A percentile compares a stretch with the other conserved stretches of the same genome.
Conservation (phyloP, 2,888 invertebrate species). For the Chloroclysta siterata region DNA sequence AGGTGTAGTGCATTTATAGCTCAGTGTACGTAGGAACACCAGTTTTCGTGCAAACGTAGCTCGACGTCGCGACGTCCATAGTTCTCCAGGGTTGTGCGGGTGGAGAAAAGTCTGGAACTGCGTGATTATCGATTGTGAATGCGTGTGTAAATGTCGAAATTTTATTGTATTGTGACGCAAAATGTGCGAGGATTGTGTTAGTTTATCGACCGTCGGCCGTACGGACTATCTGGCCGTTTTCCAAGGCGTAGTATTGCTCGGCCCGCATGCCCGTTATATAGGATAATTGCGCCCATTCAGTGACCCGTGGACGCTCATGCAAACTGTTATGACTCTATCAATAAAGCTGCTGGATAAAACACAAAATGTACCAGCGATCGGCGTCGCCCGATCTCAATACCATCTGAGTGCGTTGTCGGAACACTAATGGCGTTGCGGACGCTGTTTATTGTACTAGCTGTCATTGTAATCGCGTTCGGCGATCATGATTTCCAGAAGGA, state of each 20-base stretch:
- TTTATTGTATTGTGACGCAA: slow-evolving; percentile 25
- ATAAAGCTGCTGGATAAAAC: slow-evolving; percentile 48
- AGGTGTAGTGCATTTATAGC: slow-evolving; percentile 10
- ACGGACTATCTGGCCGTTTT: slow-evolving; percentile 58
- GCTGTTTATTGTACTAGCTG: slow-evolving; percentile 59
- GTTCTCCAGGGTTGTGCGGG: slow-evolving; percentile 58
- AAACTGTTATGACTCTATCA: slow-evolving; percentile 68
- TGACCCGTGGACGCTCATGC: slow-evolving; percentile 42
- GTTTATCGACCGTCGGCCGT: slow-evolving; percentile 61
- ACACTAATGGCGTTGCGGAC: slow-evolving; percentile 76
- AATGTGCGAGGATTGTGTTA: slow-evolving; percentile 36
- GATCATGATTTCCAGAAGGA: slow-evolving; percentile 71
- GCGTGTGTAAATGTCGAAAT: slow-evolving; percentile 26
- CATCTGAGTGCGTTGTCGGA: slow-evolving; percentile 55
- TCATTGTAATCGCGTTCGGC: slow-evolving; percentile 62
- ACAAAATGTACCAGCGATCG: slow-evolving; percentile 59
- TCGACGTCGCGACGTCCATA: slow-evolving; percentile 55
- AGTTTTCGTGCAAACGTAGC: slow-evolving; percentile 24
- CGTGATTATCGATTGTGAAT: slow-evolving; percentile 33
- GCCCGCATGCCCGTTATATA: slow-evolving; percentile 53
- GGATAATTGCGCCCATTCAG: slow-evolving; percentile 53
- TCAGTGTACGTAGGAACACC: neutral
- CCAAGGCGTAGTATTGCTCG: slow-evolving; percentile 44
- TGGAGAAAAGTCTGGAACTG: slow-evolving; percentile 39
- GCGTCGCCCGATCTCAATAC: slow-evolving; percentile 50